phyloP scores from a whole-genome alignment of 2,797 vertebrate species.

The Todus mexicanus region DNA sequence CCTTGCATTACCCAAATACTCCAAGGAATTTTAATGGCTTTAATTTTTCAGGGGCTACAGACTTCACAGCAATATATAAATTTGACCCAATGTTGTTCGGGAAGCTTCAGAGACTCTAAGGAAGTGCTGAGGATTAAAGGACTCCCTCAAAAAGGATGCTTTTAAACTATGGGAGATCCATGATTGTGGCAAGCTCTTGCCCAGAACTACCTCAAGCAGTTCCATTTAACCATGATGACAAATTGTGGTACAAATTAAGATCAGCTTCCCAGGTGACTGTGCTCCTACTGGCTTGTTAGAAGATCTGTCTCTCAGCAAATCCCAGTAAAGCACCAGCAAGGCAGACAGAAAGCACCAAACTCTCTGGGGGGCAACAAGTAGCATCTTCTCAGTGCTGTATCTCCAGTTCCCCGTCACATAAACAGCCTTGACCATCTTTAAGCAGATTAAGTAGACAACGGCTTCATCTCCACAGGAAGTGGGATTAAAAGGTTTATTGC shows the following conservation, averaged over 20 bases:
- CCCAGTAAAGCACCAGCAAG: background rate
- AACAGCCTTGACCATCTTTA: constrained; percentile 34
- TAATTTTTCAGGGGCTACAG: background rate
- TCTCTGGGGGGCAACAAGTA: background rate
- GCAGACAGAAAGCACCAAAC: background rate
- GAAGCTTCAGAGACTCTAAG: background rate
- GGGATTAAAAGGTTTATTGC: constrained; percentile 66
- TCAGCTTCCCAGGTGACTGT: background rate
- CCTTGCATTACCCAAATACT: background rate
- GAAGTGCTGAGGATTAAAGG: background rate
- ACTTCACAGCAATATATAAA: background rate
- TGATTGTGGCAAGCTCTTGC: background rate
- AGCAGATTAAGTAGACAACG: constrained; percentile 48
- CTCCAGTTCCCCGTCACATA: background rate
- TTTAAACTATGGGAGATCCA: background rate
- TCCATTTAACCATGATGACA: background rate
- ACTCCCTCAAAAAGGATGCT: background rate
- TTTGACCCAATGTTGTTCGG: background rate
- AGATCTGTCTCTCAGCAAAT: background rate
- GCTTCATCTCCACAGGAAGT: constrained; percentile 60
- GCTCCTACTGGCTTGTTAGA: background rate
- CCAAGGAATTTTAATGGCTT: background rate
- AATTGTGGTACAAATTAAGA: background rate
- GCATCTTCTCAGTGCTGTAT: background rate
- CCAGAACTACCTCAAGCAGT: background rate